phyloP scores from a whole-genome alignment of 2,888 invertebrate species.

The Stenoptilia bipunctidactyla region DNA sequence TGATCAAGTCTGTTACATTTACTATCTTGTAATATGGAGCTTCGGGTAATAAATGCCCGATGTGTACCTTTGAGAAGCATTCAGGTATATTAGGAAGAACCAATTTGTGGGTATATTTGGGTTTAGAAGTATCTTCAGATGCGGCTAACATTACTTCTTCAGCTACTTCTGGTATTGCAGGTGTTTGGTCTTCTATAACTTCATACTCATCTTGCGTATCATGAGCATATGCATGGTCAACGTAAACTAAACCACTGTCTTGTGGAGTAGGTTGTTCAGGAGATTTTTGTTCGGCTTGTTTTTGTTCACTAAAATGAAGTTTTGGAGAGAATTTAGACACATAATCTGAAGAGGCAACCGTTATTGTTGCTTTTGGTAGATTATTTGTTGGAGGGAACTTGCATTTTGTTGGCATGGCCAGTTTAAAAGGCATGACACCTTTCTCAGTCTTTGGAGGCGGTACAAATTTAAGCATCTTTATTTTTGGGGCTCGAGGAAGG shows the following conservation, averaged over 20 bases:
- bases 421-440: slow-evolving; percentile 8
- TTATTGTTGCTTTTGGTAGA: background rate
- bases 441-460: slow-evolving; percentile 9
- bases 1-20: slow-evolving; percentile 31
- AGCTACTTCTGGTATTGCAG: slow-evolving; percentile 43
- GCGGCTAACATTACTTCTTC: slow-evolving; percentile 43
- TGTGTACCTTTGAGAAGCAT: slow-evolving; percentile 24
- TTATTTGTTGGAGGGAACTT: background rate
- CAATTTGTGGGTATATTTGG: slow-evolving; percentile 22
- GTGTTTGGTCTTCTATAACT: slow-evolving; percentile 15
- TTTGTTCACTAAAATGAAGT: background rate
- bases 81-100: slow-evolving; percentile 33
- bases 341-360: background rate
- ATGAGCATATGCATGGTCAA: slow-evolving; percentile 3
- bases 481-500: slow-evolving; percentile 17
- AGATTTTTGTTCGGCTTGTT: background rate
- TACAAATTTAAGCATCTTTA: slow-evolving; percentile 36
- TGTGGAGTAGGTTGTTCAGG: background rate
- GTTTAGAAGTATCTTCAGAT: slow-evolving; percentile 17
- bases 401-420: slow-evolving; percentile 29
- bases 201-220: slow-evolving; percentile 12
- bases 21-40: slow-evolving; percentile 54
- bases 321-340: too few species aligned
- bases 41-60: slow-evolving; percentile 39
- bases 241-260: background rate